Evolutionary conservation across 1,140 invertebrate genomes (phyloP).

Genomic region (Semibalanus balanoides): DNA sequence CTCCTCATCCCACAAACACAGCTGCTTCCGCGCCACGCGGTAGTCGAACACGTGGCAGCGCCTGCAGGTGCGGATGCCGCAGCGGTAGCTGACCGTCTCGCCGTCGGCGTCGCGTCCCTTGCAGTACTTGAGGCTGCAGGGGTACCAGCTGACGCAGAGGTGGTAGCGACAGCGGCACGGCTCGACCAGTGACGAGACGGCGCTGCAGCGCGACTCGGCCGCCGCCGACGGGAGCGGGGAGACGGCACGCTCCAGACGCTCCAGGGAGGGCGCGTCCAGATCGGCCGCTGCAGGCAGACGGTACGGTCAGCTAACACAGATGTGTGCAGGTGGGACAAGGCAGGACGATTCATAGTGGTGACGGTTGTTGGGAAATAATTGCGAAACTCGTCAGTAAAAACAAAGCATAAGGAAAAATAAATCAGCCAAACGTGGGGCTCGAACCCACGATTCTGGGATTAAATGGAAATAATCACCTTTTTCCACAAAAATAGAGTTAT

Average conservation of each 20-base stretch:
- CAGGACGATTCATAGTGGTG: no score
- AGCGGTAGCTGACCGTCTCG: conserved; percentile 57
- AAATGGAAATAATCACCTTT: no score
- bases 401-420: no score
- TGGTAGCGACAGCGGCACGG: conserved; percentile 59
- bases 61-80: conserved; percentile 87
- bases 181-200: conserved; percentile 28
- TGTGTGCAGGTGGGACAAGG: no score
- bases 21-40: conserved; percentile 61
- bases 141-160: conserved; percentile 77
- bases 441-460: no score
- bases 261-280: not conserved
- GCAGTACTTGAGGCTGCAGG: conserved; percentile 86
- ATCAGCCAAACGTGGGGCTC: no score
- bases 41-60: conserved; percentile 75
- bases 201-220: conserved; percentile 14
- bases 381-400: no score
- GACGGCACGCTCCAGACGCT: not conserved
- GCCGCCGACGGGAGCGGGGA: not conserved
- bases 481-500: no score
- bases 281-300: not conserved
- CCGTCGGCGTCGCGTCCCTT: conserved; percentile 49
- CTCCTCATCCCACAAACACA: conserved; percentile 61
- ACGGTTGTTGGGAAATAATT: no score
- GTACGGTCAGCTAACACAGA: no score